A percentile compares a stretch with the other conserved stretches of the same genome.
Conservation (phyloP, 2,888 invertebrate genomes). For the Bellardia bayeri region DNA sequence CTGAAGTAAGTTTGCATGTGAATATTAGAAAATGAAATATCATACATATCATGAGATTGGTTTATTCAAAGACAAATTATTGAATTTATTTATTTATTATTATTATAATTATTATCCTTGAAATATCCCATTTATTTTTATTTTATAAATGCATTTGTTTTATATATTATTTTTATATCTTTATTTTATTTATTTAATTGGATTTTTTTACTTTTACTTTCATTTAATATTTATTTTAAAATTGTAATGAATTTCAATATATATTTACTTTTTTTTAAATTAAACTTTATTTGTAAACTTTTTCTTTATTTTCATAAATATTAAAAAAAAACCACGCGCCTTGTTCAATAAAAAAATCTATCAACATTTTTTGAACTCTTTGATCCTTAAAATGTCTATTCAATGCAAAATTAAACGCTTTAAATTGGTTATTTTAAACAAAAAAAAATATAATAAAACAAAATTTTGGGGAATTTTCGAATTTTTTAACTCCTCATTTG, state of each 20-base stretch:
- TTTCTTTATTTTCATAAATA: conserved; percentile 79
- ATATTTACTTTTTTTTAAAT: conserved; percentile 69
- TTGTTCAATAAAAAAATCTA: conserved; percentile 57
- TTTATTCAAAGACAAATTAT: conserved; percentile 5
- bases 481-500: conserved; percentile 21
- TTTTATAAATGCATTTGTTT: conserved; percentile 58
- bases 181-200: conserved; percentile 53
- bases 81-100: conserved; percentile 16
- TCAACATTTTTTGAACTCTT: conserved; percentile 64
- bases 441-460: conserved; percentile 5
- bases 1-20: conserved; percentile 83
- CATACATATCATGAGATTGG: conserved; percentile 10
- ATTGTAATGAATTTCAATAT: conserved; percentile 66
- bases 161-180: conserved; percentile 17
- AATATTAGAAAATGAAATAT: conserved; percentile 42
- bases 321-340: conserved; percentile 59
- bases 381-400: neutral
- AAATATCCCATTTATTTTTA: conserved; percentile 19
- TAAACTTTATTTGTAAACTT: conserved; percentile 79
- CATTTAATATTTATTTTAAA: conserved; percentile 55
- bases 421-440: conserved; percentile 49
- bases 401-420: conserved; percentile 63
- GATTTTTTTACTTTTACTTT: conserved; percentile 44
- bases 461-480: conserved; percentile 24
- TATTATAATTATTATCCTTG: conserved; percentile 22